These are phyloP conservation scores for Anoplopoma fimbria DNA, from an alignment of 2,113 vertebrate genomes.

Conservation along the genomic window DNA sequence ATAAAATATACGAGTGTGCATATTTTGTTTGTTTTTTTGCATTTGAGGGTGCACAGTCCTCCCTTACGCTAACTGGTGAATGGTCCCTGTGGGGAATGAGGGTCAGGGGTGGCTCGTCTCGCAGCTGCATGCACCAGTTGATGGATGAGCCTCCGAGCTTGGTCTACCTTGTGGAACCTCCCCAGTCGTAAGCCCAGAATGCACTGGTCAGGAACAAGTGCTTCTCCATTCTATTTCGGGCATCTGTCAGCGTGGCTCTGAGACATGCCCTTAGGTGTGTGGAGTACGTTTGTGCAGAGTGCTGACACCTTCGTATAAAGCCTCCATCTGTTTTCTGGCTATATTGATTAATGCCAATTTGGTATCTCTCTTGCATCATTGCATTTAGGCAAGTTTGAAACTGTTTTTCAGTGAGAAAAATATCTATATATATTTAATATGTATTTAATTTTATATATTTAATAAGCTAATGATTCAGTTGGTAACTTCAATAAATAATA, in stretches of 20 bases:
- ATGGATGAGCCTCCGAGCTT: constrained; percentile 72
- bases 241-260: constrained; percentile 48
- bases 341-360: constrained; percentile 1
- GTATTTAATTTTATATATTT: too few relatives aligned
- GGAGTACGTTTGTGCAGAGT: constrained; percentile 64
- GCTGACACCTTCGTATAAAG: constrained; percentile 42
- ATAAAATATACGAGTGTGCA: neutral
- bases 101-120: constrained; percentile 19
- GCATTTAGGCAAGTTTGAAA: too few relatives aligned
- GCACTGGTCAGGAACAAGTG: constrained; percentile 64
- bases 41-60: neutral
- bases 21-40: neutral
- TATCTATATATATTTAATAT: too few relatives aligned
- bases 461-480: too few relatives aligned
- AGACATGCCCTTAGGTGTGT: constrained; percentile 42
- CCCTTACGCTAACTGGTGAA: constrained; percentile 10
- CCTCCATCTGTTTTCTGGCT: constrained; percentile 12
- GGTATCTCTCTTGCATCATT: neutral
- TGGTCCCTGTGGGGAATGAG: neutral
- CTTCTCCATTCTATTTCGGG: constrained; percentile 55
- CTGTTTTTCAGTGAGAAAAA: too few relatives aligned
- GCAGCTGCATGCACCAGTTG: constrained; percentile 47
- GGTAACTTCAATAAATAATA: too few relatives aligned
- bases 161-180: constrained; percentile 47
- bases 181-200: constrained; percentile 42